Conservation (phyloP, 2,113 vertebrate genomes). For the Hystrix cristata region DNA sequence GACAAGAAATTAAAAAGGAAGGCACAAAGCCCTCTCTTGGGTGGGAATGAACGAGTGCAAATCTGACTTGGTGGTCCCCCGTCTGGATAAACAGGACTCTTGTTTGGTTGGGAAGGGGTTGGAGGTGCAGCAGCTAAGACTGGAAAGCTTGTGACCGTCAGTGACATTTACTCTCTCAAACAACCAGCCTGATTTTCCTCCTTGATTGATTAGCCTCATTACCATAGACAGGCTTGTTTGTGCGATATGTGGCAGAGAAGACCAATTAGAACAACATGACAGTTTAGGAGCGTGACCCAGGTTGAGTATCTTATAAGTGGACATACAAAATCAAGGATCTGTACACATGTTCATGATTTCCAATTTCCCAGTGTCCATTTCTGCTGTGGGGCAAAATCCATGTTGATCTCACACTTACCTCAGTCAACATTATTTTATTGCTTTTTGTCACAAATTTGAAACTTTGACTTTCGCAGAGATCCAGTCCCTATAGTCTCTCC, state of each 20-base stretch:
- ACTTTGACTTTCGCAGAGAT: not conserved
- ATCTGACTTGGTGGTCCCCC: not conserved
- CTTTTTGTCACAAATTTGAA: conserved; percentile 40
- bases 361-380: rapidly evolving
- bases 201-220: conserved; percentile 74
- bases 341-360: not conserved
- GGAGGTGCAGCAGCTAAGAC: not conserved
- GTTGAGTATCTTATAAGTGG: not conserved
- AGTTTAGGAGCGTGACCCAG: conserved; percentile 9
- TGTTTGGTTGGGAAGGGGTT: not conserved
- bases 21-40: not conserved
- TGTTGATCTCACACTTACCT: rapidly evolving
- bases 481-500: not conserved
- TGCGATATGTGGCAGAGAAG: conserved; percentile 45
- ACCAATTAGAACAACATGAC: not conserved
- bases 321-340: conserved; percentile 5
- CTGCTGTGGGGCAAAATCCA: not conserved
- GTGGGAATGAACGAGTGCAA: not conserved
- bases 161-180: rapidly evolving
- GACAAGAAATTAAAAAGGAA: not conserved
- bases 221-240: conserved; percentile 55
- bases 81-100: conserved; percentile 58
- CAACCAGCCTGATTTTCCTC: not conserved
- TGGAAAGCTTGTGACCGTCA: not conserved
- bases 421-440: not conserved